These are phyloP conservation scores for Zosterops pallidus DNA, from an alignment of 2,113 vertebrate species.

Conservation along the genomic window DNA sequence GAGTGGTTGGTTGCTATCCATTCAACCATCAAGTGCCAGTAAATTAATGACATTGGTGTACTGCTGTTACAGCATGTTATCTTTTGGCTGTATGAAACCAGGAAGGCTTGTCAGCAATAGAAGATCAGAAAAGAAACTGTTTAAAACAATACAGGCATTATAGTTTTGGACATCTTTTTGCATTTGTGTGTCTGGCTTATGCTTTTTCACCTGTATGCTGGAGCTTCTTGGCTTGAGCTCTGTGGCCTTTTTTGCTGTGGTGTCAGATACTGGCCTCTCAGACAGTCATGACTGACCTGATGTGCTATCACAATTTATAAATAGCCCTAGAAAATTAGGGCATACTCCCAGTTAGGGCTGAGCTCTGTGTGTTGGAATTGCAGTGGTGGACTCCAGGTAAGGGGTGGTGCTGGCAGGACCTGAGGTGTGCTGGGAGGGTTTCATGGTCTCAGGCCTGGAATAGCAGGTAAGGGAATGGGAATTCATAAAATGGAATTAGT, in stretches of 20 bases:
- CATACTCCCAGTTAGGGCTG: neutral
- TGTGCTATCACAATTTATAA: neutral
- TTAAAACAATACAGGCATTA: neutral
- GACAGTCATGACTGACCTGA: neutral
- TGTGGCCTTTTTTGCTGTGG: neutral
- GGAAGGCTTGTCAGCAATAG: neutral
- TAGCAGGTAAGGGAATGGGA: neutral
- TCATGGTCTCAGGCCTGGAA: neutral
- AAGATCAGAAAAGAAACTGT: neutral
- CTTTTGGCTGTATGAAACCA: neutral
- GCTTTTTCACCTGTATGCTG: neutral
- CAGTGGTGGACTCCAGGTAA: neutral
- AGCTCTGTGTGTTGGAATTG: neutral
- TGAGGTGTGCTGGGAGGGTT: accelerated
- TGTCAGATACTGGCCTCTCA: neutral
- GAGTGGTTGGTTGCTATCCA: neutral
- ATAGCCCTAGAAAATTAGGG: neutral
- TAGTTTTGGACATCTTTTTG: neutral
- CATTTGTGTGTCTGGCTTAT: neutral
- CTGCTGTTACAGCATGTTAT: neutral
- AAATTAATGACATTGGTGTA: neutral
- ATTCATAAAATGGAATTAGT: neutral
- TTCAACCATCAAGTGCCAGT: neutral
- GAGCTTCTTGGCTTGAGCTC: neutral
- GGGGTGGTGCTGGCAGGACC: neutral